These are phyloP conservation scores for Oophaga pumilio DNA, from an alignment of 2,113 vertebrate genomes.

Conservation along the genomic window DNA sequence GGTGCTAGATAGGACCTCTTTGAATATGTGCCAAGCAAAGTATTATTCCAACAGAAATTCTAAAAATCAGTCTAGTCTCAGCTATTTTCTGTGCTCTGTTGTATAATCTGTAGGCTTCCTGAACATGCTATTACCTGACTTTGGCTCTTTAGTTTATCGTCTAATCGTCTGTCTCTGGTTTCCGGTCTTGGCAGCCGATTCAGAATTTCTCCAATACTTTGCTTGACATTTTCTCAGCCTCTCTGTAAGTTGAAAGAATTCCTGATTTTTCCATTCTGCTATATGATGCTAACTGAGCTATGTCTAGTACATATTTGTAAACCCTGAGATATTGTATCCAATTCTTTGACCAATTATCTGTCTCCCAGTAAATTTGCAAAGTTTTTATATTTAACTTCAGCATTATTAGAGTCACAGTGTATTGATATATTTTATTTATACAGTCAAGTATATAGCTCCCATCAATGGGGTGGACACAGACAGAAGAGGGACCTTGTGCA, in stretches of 20 bases:
- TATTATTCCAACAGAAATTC: not conserved
- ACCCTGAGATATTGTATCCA: not conserved
- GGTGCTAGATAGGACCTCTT: constrained; percentile 18
- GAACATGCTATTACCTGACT: not conserved
- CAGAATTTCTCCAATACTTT: not conserved
- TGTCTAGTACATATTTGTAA: not conserved
- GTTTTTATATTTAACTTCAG: not conserved
- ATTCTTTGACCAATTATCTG: not conserved
- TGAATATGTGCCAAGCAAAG: not conserved
- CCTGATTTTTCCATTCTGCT: not conserved
- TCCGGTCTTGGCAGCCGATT: not conserved
- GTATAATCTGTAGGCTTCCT: not conserved
- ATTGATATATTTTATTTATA: not conserved
- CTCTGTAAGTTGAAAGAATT: not conserved
- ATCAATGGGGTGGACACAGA: too few species aligned
- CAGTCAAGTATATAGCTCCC: not conserved
- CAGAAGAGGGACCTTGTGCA: too few species aligned
- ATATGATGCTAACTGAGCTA: not conserved
- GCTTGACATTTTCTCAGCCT: not conserved
- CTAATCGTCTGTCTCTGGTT: not conserved
- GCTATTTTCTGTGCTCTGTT: not conserved
- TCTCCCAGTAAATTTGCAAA: not conserved
- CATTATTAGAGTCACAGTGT: not conserved
- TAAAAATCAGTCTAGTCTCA: not conserved
- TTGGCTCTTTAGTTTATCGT: not conserved